Base-by-base conservation (phyloP, 2,888 invertebrate species). In the Spisula solida region DNA sequence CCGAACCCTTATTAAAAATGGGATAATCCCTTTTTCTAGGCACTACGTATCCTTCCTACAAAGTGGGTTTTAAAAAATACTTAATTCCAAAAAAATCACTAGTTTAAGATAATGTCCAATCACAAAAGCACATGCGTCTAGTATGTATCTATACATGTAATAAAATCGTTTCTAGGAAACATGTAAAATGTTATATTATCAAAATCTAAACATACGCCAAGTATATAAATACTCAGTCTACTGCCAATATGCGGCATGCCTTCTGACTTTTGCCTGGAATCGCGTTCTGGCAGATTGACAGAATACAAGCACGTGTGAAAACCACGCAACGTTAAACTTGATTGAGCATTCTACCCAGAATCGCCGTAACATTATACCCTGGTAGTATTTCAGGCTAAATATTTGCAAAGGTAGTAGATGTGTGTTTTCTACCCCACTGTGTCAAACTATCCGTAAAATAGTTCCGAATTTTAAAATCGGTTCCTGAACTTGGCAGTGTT, bases 281-380 rank as follows among this genome's bases (percentile, higher is more conserved):
- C 75, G 60, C 29, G 34, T 31, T 31, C 18, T 75, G 75, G 75
- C 75, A 75, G 75, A 75, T 16, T 75, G 75, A 75, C 29, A 75
- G 34, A 31, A 31, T 31, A 34, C 34, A 31, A 14, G 75, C 75
- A 75, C 75, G 75, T 75, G 75, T 31, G 75, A 75, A 41, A 70
- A 75, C 75, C n/a, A n/a, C 25, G 60, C 25, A 66, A 66, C n/a
- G 60, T 66, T 66, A 66, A 66, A 66, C 60, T n/a, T 66, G 60
- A 66, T 66, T 66, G 60, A 66, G 60, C n/a, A 25, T 66, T 66
- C 25, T 66, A 66, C 60, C 60, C 25, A 66, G 20, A 66, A 66
- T 66, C 60, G 5, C 25, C 10, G 60, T 66, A 25, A 66, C 60
- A n/a, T 25, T n/a, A 60, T 25, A 25, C 6, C 18, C 18, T 25